Evolutionary conservation across 1,140 invertebrate species (phyloP).

Genomic region (Macrobrachium rosenbergii): DNA sequence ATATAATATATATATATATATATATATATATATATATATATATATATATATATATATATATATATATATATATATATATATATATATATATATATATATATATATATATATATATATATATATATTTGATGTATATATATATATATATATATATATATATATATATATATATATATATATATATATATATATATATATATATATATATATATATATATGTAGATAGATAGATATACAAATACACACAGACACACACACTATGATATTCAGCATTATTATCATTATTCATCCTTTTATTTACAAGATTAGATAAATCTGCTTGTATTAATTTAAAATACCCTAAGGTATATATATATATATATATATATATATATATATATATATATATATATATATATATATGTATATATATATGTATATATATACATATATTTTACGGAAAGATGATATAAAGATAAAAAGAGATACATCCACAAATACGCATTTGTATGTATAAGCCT

Average conservation of each 20-base stretch:
- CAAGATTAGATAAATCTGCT: no score
- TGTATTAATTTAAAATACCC: no score
- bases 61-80: not conserved
- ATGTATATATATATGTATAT: not conserved
- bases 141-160: not conserved
- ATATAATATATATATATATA: not conserved
- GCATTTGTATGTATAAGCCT: not conserved
- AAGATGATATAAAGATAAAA: no score
- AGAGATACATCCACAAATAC: not conserved
- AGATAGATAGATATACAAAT: no score
- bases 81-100: not conserved
- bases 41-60: not conserved
- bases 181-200: not conserved
- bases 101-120: not conserved
- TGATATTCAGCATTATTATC: no score
- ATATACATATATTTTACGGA: not conserved
- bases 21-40: not conserved
- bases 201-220: not conserved
- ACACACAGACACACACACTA: no score
- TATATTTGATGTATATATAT: not conserved
- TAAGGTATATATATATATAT: no score
- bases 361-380: not conserved
- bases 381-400: not conserved
- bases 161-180: not conserved
- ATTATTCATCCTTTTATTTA: no score